phyloP scores from a whole-genome alignment of 1,140 invertebrate genomes.

The Heliconius congener region DNA sequence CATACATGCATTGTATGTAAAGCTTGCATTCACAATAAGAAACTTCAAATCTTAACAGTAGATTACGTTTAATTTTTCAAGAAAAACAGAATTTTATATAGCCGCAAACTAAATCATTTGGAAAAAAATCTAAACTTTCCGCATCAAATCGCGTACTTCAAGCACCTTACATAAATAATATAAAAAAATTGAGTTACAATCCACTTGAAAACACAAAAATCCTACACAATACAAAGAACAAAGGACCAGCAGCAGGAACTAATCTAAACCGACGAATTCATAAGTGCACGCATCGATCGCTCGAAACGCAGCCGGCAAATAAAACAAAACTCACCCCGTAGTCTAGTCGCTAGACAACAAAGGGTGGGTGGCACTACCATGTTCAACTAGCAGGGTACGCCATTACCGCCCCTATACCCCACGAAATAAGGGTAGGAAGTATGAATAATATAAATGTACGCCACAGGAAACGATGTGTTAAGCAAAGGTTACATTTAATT shows the following conservation, averaged over 20 bases:
- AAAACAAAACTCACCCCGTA: constrained; percentile 73
- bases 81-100: background rate
- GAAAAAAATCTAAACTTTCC: background rate
- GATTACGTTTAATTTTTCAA: too few species aligned
- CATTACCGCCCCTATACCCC: constrained; percentile 38
- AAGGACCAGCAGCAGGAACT: constrained; percentile 32
- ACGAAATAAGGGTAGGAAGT: constrained; percentile 28
- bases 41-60: too few species aligned
- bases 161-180: background rate
- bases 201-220: background rate
- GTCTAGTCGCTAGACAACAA: constrained; percentile 78
- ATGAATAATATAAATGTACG: constrained; percentile 31
- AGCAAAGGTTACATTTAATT: constrained; percentile 73
- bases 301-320: constrained; percentile 63
- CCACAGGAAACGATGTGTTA: constrained; percentile 70
- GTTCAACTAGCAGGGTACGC: constrained; percentile 21
- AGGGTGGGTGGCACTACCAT: constrained; percentile 60
- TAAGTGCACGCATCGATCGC: constrained; percentile 65
- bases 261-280: constrained; percentile 51
- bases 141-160: background rate
- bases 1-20: too few species aligned
- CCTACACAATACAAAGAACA: background rate
- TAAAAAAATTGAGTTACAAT: background rate
- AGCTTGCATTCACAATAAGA: too few species aligned
- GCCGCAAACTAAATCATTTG: background rate